These are phyloP conservation scores for Eupithecia insigniata DNA, from an alignment of 2,888 invertebrate species.

Conservation along the genomic window DNA sequence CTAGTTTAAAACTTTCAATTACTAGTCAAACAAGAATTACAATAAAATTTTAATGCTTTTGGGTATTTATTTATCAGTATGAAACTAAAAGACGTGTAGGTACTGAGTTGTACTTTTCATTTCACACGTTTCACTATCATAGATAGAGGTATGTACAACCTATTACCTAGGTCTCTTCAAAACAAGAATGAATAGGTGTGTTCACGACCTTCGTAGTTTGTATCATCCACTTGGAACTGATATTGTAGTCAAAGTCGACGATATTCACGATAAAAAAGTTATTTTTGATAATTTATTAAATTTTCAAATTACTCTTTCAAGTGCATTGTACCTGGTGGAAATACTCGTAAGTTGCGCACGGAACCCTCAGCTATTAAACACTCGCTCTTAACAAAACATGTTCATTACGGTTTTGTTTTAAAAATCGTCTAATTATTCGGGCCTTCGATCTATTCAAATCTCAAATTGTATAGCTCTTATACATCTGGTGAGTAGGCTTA, in stretches of 20 bases:
- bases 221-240: not conserved
- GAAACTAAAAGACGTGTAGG: not conserved
- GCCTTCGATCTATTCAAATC: slow-evolving; percentile 46
- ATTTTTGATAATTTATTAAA: too few relatives aligned
- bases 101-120: not conserved
- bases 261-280: not conserved
- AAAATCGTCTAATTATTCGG: slow-evolving; percentile 63
- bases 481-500: not conserved
- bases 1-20: too few relatives aligned
- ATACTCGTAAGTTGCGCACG: not conserved
- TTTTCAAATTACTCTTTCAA: too few relatives aligned
- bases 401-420: slow-evolving; percentile 63
- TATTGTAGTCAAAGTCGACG: not conserved
- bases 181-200: not conserved
- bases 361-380: slow-evolving; percentile 13
- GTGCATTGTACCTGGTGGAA: too few relatives aligned
- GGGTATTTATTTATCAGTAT: too few relatives aligned
- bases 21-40: too few relatives aligned
- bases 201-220: too few relatives aligned
- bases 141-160: too few relatives aligned
- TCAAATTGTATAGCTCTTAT: slow-evolving; percentile 7
- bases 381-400: slow-evolving; percentile 24
- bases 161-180: not conserved
- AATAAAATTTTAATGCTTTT: too few relatives aligned
- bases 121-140: too few relatives aligned